Conservation (phyloP, 2,797 vertebrate species). For the Esox lucius region DNA sequence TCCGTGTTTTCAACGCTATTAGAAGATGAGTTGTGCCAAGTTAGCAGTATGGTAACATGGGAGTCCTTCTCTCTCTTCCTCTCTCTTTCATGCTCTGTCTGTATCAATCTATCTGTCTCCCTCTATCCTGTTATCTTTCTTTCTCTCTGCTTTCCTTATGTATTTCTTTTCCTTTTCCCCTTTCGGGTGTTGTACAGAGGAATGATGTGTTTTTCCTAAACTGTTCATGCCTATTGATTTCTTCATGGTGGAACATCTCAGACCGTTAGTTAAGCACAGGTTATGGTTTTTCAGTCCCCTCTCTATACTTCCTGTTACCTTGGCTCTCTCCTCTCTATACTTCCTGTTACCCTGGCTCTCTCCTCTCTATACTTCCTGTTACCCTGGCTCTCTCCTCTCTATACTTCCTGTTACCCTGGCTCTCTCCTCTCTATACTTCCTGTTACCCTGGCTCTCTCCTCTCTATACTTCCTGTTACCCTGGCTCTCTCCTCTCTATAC, state of each 20-base stretch:
- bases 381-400: no score
- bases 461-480: no score
- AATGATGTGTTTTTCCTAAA: conserved; percentile 23
- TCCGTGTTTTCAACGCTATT: not conserved
- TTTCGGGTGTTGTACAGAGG: not conserved
- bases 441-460: no score
- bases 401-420: no score
- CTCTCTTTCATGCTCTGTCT: conserved; percentile 31
- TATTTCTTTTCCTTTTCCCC: not conserved
- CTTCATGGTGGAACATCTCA: conserved; percentile 45
- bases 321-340: conserved; percentile 2
- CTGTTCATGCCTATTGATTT: conserved; percentile 57
- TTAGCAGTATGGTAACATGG: conserved; percentile 31
- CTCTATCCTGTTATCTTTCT: not conserved
- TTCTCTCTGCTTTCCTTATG: conserved; percentile 5
- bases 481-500: conserved; percentile 18
- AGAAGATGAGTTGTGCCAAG: not conserved
- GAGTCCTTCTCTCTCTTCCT: conserved; percentile 43
- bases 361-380: no score
- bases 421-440: no score
- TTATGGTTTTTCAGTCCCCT: conserved; percentile 5
- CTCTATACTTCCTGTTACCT: not conserved
- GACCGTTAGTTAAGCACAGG: conserved; percentile 30
- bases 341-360: no score
- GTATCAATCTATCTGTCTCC: conserved; percentile 16